phyloP scores from a whole-genome alignment of 2,888 invertebrate genomes.

The Adela reaumurella region DNA sequence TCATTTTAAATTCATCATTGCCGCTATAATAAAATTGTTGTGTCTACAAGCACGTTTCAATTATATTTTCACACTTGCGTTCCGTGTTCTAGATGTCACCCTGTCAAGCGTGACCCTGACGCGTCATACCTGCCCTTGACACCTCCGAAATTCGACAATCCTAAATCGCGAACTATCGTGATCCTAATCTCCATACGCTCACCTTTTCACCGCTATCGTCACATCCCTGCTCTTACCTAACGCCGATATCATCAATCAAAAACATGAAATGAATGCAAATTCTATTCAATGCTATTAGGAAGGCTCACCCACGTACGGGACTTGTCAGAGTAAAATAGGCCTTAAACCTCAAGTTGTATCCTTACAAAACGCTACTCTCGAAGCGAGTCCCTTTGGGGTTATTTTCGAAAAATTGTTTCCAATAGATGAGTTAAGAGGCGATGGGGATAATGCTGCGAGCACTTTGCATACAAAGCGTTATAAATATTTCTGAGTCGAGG shows the following conservation, averaged over 20 bases:
- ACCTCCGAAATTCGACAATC: too few species aligned
- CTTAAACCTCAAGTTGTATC: not conserved
- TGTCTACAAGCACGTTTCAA: too few species aligned
- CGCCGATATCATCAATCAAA: constrained; percentile 35
- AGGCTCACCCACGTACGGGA: constrained; percentile 27
- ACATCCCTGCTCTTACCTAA: constrained; percentile 24
- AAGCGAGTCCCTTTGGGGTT: too few species aligned
- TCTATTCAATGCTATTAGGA: constrained; percentile 31
- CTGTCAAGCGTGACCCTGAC: too few species aligned
- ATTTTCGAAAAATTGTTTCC: too few species aligned
- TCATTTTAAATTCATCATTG: too few species aligned
- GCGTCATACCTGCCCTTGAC: too few species aligned
- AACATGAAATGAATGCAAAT: constrained; percentile 36
- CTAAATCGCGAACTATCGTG: constrained; percentile 29
- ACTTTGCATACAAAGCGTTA: constrained; percentile 55
- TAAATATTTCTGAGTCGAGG: constrained; percentile 44
- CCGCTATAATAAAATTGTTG: too few species aligned
- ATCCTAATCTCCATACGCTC: constrained; percentile 46
- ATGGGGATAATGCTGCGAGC: constrained; percentile 29
- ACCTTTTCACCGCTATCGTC: constrained; percentile 35
- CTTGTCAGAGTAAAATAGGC: too few species aligned
- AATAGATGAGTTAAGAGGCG: too few species aligned
- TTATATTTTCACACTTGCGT: too few species aligned
- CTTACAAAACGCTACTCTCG: not conserved
- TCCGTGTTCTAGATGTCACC: too few species aligned